Evolutionary conservation across 2,888 invertebrate genomes (phyloP).

Genomic region (Ophraella communa): DNA sequence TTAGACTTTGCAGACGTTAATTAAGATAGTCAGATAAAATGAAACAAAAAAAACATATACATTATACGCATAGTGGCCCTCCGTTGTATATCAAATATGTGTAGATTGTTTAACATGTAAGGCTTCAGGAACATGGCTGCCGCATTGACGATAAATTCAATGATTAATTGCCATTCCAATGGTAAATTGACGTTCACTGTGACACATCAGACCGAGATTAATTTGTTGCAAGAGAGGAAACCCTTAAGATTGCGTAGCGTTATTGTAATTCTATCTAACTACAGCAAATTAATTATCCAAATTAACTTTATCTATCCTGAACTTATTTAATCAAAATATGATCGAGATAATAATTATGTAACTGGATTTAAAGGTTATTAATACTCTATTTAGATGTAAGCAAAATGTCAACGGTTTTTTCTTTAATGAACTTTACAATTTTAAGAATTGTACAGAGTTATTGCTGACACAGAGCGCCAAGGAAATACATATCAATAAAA

Average conservation of each 20-base stretch:
- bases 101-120: neutral
- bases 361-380: too few relatives aligned
- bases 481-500: too few relatives aligned
- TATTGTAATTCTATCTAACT: neutral
- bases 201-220: neutral
- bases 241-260: neutral
- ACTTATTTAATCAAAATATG: neutral
- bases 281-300: neutral
- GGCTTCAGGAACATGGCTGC: neutral
- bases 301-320: too few relatives aligned
- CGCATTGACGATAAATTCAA: neutral
- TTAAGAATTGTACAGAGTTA: too few relatives aligned
- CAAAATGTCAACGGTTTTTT: too few relatives aligned
- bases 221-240: neutral
- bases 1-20: too few relatives aligned
- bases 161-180: neutral
- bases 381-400: too few relatives aligned
- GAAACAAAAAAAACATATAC: too few relatives aligned
- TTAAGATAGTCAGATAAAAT: too few relatives aligned
- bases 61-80: too few relatives aligned
- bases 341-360: neutral
- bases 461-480: too few relatives aligned
- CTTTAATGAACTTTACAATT: too few relatives aligned
- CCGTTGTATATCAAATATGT: neutral
- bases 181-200: neutral